Conservation (phyloP, 1,140 invertebrate genomes). For the Rhopalosiphum maidis region DNA sequence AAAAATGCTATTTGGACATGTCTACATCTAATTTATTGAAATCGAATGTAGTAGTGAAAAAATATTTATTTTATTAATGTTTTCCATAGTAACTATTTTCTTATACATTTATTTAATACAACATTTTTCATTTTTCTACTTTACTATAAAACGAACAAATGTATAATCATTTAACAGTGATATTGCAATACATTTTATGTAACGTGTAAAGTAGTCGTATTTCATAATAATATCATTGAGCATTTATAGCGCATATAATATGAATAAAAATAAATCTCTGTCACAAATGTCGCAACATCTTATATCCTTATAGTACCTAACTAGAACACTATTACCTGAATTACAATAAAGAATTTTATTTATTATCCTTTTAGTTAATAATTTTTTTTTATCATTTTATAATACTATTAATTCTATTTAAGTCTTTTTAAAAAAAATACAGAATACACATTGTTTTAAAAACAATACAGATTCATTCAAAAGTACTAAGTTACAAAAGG, state of each 20-base stretch:
- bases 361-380: background rate
- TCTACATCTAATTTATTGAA: background rate
- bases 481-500: too few species aligned
- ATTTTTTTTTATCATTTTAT: background rate
- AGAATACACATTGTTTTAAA: background rate
- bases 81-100: background rate
- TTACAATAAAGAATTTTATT: background rate
- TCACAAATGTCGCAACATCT: background rate
- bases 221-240: background rate
- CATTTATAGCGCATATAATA: background rate
- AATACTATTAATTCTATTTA: background rate
- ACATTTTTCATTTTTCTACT: background rate
- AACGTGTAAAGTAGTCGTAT: background rate
- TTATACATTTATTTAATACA: background rate
- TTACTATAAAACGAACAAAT: background rate
- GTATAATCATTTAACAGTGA: background rate
- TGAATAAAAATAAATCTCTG: constrained; percentile 10
- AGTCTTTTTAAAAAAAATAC: background rate
- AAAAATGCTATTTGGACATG: too few species aligned
- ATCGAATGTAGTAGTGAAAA: background rate
- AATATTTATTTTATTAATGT: background rate
- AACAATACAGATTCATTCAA: background rate
- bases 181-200: background rate
- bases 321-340: background rate
- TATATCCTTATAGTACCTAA: background rate